Conservation (phyloP, 92 coral and sea anemone genomes). For the Palythoa grandiflora region DNA sequence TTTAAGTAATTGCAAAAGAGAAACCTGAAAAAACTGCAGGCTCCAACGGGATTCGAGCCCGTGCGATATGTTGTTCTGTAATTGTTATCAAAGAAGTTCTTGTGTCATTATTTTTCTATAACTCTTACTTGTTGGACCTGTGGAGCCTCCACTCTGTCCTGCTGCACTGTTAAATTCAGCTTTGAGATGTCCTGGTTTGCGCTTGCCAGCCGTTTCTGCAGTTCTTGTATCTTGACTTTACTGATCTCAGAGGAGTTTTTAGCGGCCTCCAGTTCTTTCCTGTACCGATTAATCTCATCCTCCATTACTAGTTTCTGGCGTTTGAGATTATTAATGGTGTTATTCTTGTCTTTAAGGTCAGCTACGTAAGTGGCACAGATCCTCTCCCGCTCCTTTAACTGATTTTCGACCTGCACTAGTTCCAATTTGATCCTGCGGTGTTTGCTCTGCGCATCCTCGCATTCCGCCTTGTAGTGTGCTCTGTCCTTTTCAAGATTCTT, state of each 20-base stretch:
- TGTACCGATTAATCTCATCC: constrained; percentile 65
- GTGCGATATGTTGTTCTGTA: neutral
- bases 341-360: constrained; percentile 71
- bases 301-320: constrained; percentile 69
- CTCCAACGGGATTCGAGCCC: too few relatives aligned
- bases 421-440: constrained; percentile 77
- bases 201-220: constrained; percentile 70
- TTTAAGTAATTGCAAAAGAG: too few relatives aligned
- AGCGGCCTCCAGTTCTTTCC: constrained; percentile 75
- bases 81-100: neutral
- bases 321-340: constrained; percentile 64
- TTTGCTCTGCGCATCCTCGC: constrained; percentile 69
- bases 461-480: constrained; percentile 68
- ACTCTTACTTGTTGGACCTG: constrained; percentile 38
- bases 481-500: constrained; percentile 74
- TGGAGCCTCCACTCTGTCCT: constrained; percentile 41
- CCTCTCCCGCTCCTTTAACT: constrained; percentile 86
- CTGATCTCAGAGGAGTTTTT: constrained; percentile 77
- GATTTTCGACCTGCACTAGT: constrained; percentile 77
- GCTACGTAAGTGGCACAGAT: constrained; percentile 62
- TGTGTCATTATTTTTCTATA: too few relatives aligned
- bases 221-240: constrained; percentile 73
- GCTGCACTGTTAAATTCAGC: constrained; percentile 12
- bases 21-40: too few relatives aligned
- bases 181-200: constrained; percentile 50